Evolutionary conservation across 2,888 invertebrate genomes (phyloP), one percentile per base, ranked within the genome.

Genomic region (Anoplius nigerrimus): DNA sequence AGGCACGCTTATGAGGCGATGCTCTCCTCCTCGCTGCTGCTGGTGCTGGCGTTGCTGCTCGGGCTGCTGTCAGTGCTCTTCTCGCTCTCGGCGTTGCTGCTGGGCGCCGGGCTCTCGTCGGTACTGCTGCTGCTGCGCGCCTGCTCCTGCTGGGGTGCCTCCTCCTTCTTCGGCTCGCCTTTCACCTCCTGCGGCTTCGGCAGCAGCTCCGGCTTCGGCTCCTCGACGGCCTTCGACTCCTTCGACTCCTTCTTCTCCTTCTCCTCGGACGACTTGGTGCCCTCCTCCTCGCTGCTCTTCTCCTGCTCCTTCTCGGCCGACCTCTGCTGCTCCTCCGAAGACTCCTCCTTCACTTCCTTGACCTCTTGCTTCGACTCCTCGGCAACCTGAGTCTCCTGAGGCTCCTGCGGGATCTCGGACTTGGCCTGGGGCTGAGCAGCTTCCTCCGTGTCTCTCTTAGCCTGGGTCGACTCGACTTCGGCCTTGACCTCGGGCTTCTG

Each of bases 321-420:
- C n/a, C 76, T 74, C 60, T 80, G 68, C n/a, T 75, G 71, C 45
- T 69, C 68, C 6, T 46, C 45, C n/a, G 74, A 78, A 2, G 75
- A 73, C 0, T 78, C 66, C 0, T 75, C 66, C 2, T 69, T 66
- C 16, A 73, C 78, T 54, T 82, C 84, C 65, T 86, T 86, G 18
- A 86, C 81, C 60, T 90, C 85, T 24, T 78, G 84, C 64, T 80
- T 90, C 55, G 89, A 76, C 80, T 70, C 80, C 80, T 66, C 89
- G 2, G 4, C 15, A 42, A 8, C 18, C 15, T 20, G 56, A 13
- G 20, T n/a, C 89, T 69, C 59, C 16, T 65, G 57, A 18, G 62
- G 59, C 43, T 74, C 64, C 11, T 74, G 67, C 0, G 68, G 53
- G 5, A 16, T 42, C 2, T 71, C 71, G 21, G 76, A 46, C 4